Base-by-base conservation (phyloP, 2,888 invertebrate genomes). In the Aromia moschata region DNA sequence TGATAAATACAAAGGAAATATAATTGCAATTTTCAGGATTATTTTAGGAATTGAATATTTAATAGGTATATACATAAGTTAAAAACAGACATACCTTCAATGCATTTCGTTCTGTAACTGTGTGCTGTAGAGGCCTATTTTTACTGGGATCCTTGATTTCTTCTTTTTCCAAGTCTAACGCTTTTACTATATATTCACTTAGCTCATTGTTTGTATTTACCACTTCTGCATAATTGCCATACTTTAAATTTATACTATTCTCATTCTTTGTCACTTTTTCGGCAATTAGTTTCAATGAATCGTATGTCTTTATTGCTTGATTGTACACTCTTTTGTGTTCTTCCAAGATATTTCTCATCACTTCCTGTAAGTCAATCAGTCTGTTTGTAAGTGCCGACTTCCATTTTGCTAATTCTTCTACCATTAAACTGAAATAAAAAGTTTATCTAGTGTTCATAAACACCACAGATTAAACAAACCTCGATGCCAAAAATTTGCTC, bases 401-500 rank as follows among this genome's bases (percentile, higher is more conserved):
- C 87, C 93, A 93, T 69, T 89, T 85, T 0, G 94, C 94, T 66
- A 96, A 80, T 81, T 96, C 96, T 81, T 96, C 96, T 1, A 95
- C 91, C 91, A 96, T 93, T 56, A 96, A 86, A 78, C 96, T 95
- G 74, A 36, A 83, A 83, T 55, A 15, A 43, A 17, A 57, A 25
- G 4, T 7, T 31, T 37, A 10, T 10, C 38, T 5, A 30, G 10
- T 33, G n/a, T 7, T 3, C n/a, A 11, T 33, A n/a, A n/a, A n/a
- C n/a, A n/a, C n/a, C 10, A n/a, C n/a, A 33, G 2, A 33, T 33
- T 33, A 5, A 5, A 25, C 7, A 25, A 82, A 92, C 92, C 92
- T 93, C 83, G 94, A 94, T 16, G 97, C 96, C 70, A 96, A 84
- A 81, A 95, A 98, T 86, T 97, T 98, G 77, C 95, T 96, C 64